Conservation (phyloP, 2,797 vertebrate species). For the Bradypodion ventrale region DNA sequence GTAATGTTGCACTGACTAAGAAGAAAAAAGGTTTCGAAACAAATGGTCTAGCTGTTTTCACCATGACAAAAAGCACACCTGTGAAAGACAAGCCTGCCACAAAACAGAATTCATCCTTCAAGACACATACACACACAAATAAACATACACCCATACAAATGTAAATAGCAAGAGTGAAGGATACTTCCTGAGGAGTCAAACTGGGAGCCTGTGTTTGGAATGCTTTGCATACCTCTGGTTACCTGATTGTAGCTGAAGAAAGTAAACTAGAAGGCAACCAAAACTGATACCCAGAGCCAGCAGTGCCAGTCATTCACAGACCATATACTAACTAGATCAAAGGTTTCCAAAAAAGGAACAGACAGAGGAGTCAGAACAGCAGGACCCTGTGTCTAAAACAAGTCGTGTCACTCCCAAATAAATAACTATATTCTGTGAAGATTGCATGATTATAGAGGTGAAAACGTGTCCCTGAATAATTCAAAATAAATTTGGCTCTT, state of each 20-base stretch:
- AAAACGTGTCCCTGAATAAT: neutral
- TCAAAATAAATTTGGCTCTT: neutral
- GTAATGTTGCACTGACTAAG: rapidly evolving
- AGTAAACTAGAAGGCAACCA: slow-evolving; percentile 69
- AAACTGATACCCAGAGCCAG: slow-evolving; percentile 36
- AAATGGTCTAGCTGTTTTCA: neutral
- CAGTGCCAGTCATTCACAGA: neutral
- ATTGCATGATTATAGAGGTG: neutral
- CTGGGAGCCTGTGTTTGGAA: slow-evolving; percentile 68
- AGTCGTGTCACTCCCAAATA: neutral
- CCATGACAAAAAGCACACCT: neutral
- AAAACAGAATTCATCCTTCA: neutral
- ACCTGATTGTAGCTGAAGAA: slow-evolving; percentile 73
- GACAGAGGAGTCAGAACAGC: neutral
- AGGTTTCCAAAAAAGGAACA: neutral
- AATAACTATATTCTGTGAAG: neutral
- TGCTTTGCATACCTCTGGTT: slow-evolving; percentile 75
- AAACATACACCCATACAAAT: neutral
- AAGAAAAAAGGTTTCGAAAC: neutral
- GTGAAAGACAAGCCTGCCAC: neutral
- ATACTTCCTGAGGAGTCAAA: slow-evolving; percentile 63
- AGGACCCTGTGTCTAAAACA: neutral
- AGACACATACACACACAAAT: neutral
- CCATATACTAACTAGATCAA: slow-evolving; percentile 8
- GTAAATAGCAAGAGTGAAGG: slow-evolving; percentile 34